Percentiles rank a stretch among this genome's conserved stretches.
Evolutionary conservation across 2,113 vertebrate species (phyloP).

Genomic region (Dunckerocampus dactyliophorus): DNA sequence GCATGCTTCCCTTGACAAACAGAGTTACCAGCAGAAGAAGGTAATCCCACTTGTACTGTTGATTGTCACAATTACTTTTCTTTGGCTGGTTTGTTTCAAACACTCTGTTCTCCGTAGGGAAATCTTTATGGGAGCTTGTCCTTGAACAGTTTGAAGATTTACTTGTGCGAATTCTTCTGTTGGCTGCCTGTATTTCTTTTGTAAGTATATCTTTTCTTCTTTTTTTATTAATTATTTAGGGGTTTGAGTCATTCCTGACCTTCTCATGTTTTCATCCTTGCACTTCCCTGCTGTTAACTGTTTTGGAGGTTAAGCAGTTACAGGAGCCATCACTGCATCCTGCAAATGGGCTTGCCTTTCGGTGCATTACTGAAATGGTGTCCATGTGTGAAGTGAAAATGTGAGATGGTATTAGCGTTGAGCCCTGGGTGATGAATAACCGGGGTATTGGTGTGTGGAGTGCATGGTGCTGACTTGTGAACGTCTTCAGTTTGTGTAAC

Average conservation of each 20-base stretch:
- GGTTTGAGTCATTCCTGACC: background rate
- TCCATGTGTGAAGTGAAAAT: slow-evolving; percentile 25
- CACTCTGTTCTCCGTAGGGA: slow-evolving; percentile 75
- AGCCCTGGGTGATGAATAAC: slow-evolving; percentile 16
- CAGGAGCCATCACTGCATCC: slow-evolving; percentile 13
- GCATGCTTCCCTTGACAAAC: slow-evolving; percentile 29
- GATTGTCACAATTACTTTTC: background rate
- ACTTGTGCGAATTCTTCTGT: slow-evolving; percentile 93
- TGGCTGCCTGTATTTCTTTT: slow-evolving; percentile 98
- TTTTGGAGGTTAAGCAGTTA: background rate
- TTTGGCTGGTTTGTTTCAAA: slow-evolving; percentile 1
- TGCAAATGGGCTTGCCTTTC: slow-evolving; percentile 11
- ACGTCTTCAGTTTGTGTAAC: slow-evolving; percentile 50
- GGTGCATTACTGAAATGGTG: slow-evolving; percentile 13
- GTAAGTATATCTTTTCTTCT: slow-evolving; percentile 78
- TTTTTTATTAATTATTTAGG: background rate
- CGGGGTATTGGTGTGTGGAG: slow-evolving; percentile 10
- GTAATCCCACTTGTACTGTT: slow-evolving; percentile 63
- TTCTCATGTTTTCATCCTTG: background rate
- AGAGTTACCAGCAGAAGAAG: slow-evolving; percentile 97
- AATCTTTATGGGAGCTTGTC: slow-evolving; percentile 95
- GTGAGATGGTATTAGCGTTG: slow-evolving; percentile 21
- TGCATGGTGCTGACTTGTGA: slow-evolving; percentile 47
- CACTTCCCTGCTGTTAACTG: background rate
- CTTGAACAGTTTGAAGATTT: slow-evolving; percentile 98